Base-by-base conservation (phyloP, 2,888 invertebrate genomes). In the Mythimna loreyi region DNA sequence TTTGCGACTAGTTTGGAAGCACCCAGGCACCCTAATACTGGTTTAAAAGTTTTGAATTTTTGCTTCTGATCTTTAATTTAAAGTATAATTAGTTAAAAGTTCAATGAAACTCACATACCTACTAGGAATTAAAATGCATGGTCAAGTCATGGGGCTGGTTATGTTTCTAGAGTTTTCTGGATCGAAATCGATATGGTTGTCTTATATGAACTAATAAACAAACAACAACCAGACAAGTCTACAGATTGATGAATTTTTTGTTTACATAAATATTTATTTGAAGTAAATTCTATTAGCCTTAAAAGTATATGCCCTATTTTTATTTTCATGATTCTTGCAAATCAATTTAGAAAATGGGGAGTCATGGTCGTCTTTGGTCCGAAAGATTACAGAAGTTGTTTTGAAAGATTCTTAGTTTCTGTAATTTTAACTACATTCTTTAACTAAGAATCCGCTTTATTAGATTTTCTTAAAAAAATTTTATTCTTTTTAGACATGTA, bases 401-500 rank as follows among this genome's bases (percentile, higher is more conserved):
- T 28, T 28, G 28, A n/a, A n/a, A n/a, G n/a, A n/a, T n/a, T n/a
- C n/a, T n/a, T n/a, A n/a, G n/a, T n/a, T n/a, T n/a, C n/a, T n/a
- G n/a, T n/a, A n/a, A 40, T 16, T 40, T 40, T 4, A 40, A 40
- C 40, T 16, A 16, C 16, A 40, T 8, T 8, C 19, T 45, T 23
- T 5, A 36, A 49, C 8, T n/a, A 8, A 30, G 13, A 30, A 52
- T 33, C 3, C 2, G 23, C 40, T 23, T 11, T 16, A n/a, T 5
- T 53, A 5, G 5, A 30, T 30, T 28, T 28, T 16, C n/a, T n/a
- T 6, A n/a, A n/a, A 40, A 13, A 16, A 25, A 11, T 23, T 21
- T 53, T 59, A 43, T 36, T 72, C 25, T 60, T 91, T 96, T 4
- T 90, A 99, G 99, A 90, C 99, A 99, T 96, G 99, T 99, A 56